Evolutionary conservation across 2,888 invertebrate species (phyloP).

Genomic region (Tineola bisselliella): DNA sequence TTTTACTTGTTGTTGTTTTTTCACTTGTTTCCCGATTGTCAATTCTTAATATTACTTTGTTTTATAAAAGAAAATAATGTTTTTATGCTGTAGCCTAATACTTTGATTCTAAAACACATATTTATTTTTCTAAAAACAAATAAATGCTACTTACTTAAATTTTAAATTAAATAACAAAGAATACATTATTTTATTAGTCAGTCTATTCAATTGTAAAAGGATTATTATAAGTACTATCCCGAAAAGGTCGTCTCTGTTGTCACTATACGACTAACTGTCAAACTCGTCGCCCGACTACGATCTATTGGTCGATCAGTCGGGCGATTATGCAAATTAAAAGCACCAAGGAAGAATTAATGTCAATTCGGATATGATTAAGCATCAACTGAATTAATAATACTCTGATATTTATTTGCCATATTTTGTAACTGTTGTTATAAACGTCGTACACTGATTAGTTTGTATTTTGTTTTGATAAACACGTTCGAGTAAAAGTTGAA

Average conservation of each 20-base stretch:
- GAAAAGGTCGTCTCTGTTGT: neutral
- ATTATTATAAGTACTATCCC: neutral
- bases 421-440: too few species aligned
- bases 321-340: conserved; percentile 48
- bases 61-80: too few species aligned
- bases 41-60: too few species aligned
- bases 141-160: too few species aligned
- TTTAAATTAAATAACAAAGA: too few species aligned
- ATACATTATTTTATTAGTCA: too few species aligned
- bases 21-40: too few species aligned
- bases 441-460: conserved; percentile 4
- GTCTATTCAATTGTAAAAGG: neutral
- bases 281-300: conserved; percentile 8
- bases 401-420: conserved; percentile 20
- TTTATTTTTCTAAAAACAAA: too few species aligned
- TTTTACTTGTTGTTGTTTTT: too few species aligned
- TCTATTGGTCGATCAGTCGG: conserved; percentile 21
- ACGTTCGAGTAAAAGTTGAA: neutral
- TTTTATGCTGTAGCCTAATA: too few species aligned
- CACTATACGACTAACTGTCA: conserved; percentile 12
- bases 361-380: conserved; percentile 29
- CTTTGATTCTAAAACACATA: too few species aligned
- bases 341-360: conserved; percentile 43
- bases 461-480: neutral
- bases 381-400: conserved; percentile 30